Percentiles rank a stretch among this genome's conserved stretches.
phyloP scores from a whole-genome alignment of 2,797 vertebrate genomes.

The Mastacembelus armatus region DNA sequence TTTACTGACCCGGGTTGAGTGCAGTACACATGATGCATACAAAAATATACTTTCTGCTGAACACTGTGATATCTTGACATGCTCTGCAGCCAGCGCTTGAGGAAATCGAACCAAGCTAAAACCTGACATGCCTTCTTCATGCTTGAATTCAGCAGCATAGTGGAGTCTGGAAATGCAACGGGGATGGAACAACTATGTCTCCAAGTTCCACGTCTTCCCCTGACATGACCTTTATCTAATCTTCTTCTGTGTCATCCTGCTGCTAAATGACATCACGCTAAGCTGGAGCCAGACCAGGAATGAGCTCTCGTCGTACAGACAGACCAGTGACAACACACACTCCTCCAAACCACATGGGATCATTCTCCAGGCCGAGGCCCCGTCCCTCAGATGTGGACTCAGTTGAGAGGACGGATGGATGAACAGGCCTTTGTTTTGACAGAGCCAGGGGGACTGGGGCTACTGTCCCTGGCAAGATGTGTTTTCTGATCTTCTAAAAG shows the following conservation, averaged over 20 bases:
- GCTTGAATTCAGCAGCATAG: background rate
- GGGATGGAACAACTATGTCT: constrained; percentile 12
- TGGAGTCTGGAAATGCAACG: background rate
- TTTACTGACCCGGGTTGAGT: constrained; percentile 17
- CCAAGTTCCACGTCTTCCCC: constrained; percentile 18
- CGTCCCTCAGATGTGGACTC: constrained; percentile 68
- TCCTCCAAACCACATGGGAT: background rate
- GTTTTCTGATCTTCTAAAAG: constrained; percentile 53
- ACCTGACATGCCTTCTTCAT: constrained; percentile 10
- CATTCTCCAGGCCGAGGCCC: constrained; percentile 29
- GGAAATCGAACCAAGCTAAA: background rate
- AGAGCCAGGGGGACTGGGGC: constrained; percentile 56
- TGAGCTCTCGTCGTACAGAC: constrained; percentile 32
- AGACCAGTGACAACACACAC: constrained; percentile 41
- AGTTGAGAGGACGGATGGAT: constrained; percentile 65
- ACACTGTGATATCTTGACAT: background rate
- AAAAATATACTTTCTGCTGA: constrained; percentile 9
- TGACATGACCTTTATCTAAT: constrained; percentile 47
- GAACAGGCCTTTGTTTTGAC: constrained; percentile 72
- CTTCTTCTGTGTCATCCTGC: constrained; percentile 7
- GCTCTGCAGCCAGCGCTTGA: background rate
- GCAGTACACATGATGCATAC: background rate
- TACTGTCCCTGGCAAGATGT: constrained; percentile 40
- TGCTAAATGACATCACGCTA: constrained; percentile 19
- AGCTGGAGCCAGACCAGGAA: constrained; percentile 12